Evolutionary conservation across 2,797 vertebrate genomes (phyloP).

Genomic region (Notoglanidium macrostoma): DNA sequence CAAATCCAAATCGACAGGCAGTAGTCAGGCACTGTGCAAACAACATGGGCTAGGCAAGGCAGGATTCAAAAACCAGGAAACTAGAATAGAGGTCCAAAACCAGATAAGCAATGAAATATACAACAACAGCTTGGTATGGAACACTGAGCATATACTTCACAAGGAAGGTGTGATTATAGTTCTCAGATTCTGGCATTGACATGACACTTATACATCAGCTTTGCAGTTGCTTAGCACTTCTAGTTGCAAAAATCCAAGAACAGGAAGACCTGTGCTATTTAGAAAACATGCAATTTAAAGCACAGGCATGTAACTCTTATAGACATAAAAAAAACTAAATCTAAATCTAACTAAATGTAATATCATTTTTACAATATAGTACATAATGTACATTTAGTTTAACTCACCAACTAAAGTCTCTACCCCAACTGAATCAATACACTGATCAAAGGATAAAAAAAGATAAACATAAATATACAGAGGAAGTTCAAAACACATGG

Average conservation of each 20-base stretch:
- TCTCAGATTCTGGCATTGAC: no score
- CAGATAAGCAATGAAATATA: no score
- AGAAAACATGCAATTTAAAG: not conserved
- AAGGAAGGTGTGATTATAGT: no score
- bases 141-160: no score
- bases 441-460: conserved; percentile 33
- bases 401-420: conserved; percentile 19
- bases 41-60: no score
- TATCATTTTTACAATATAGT: not conserved
- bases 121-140: no score
- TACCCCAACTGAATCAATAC: conserved; percentile 35
- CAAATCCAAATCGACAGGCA: no score
- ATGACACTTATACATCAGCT: not conserved
- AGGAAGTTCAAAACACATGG: conserved; percentile 23
- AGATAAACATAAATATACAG: conserved; percentile 35
- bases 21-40: no score
- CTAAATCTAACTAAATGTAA: no score
- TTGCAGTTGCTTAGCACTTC: not conserved
- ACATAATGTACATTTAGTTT: conserved; percentile 4
- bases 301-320: not conserved
- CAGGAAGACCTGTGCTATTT: not conserved
- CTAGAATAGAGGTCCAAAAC: no score
- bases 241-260: not conserved
- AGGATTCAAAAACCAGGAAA: no score
- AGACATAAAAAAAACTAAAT: not conserved